phyloP scores from a whole-genome alignment of 2,113 vertebrate species.

The Sterna hirundo region DNA sequence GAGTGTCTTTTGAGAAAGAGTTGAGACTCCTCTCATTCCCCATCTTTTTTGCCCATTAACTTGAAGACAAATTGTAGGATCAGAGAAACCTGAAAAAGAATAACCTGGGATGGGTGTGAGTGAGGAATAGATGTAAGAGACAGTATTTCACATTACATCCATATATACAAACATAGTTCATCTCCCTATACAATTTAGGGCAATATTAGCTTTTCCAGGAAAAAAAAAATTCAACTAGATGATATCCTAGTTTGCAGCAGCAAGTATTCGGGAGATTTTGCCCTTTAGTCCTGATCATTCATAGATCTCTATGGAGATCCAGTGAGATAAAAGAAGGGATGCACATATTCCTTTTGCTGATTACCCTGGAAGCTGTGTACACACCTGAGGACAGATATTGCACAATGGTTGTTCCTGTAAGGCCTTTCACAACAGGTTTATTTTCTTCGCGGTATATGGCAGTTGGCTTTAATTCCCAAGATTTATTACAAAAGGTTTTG shows the following conservation, averaged over 20 bases:
- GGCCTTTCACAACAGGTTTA: background rate
- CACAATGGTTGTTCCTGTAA: background rate
- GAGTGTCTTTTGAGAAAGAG: background rate
- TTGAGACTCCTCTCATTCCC: background rate
- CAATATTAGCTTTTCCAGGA: background rate
- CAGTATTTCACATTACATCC: background rate
- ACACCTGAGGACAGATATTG: background rate
- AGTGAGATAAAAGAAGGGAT: background rate
- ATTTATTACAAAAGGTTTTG: background rate
- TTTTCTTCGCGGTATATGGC: background rate
- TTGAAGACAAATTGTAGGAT: background rate
- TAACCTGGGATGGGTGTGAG: background rate
- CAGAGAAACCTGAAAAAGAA: background rate
- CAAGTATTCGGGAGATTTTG: background rate
- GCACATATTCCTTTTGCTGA: background rate
- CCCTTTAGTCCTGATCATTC: background rate
- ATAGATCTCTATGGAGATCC: accelerated
- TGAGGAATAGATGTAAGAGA: background rate
- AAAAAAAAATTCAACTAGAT: background rate
- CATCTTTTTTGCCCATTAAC: background rate
- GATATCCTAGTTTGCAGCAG: background rate
- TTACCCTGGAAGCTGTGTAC: background rate
- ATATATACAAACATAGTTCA: background rate
- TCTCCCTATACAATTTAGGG: background rate
- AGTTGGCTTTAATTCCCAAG: background rate